Percentiles rank a stretch among this genome's conserved stretches.
These are phyloP conservation scores for Acronicta alni DNA, from an alignment of 2,888 invertebrate genomes.

Conservation along the genomic window DNA sequence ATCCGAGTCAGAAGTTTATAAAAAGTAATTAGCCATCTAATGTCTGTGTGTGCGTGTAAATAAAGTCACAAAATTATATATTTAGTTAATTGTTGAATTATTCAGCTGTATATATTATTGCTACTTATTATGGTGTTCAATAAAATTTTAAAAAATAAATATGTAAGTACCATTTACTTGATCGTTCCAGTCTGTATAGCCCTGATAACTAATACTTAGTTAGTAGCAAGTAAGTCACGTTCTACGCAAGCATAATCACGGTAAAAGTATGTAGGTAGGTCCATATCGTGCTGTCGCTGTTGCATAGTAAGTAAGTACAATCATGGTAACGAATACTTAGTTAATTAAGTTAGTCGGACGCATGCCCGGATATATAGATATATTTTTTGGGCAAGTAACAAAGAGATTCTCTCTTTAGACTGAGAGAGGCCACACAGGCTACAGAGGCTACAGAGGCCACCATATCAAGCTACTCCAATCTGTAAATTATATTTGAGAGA, in stretches of 20 bases:
- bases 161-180: too few relatives aligned
- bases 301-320: constrained; percentile 37
- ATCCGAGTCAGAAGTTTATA: neutral
- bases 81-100: too few relatives aligned
- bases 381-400: neutral
- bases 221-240: constrained; percentile 41
- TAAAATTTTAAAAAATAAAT: too few relatives aligned
- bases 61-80: neutral
- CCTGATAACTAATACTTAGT: constrained; percentile 13
- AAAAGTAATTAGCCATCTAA: too few relatives aligned
- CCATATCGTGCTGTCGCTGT: constrained; percentile 16
- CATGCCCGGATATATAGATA: constrained; percentile 14
- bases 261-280: constrained; percentile 53
- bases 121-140: too few relatives aligned
- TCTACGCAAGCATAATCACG: constrained; percentile 36
- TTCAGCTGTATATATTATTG: too few relatives aligned
- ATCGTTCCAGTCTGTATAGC: constrained; percentile 15
- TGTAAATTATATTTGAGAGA: too few relatives aligned
- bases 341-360: constrained; percentile 20
- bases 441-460: too few relatives aligned
- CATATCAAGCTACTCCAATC: too few relatives aligned
- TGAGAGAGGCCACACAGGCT: too few relatives aligned
- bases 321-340: constrained; percentile 20
- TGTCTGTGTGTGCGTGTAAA: neutral
- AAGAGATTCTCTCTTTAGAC: too few relatives aligned